Evolutionary conservation across 2,797 vertebrate species (phyloP).

Genomic region (Acanthurus leucopareius): DNA sequence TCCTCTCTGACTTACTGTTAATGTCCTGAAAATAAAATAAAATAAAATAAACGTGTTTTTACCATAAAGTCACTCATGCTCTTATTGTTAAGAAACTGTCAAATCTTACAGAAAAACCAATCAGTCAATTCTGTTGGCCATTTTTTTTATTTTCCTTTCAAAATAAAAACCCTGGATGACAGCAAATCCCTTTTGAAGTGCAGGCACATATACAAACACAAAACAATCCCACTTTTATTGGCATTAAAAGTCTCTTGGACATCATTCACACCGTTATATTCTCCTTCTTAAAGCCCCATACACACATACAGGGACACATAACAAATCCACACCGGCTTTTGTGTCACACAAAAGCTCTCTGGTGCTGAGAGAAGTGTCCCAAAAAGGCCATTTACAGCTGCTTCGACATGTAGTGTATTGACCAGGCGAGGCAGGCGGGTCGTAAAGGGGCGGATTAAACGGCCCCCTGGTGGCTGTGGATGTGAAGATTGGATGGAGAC

Average conservation of each 20-base stretch:
- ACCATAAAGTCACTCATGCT: not conserved
- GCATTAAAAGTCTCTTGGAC: slow-evolving; percentile 16
- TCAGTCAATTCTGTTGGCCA: no score
- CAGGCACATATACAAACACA: not conserved
- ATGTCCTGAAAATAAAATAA: not conserved
- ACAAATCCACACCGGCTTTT: slow-evolving; percentile 12
- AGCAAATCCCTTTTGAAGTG: not conserved
- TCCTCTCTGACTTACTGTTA: not conserved
- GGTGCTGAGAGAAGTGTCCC: slow-evolving; percentile 31
- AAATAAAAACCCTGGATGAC: slow-evolving; percentile 13
- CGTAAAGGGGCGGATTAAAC: slow-evolving; percentile 56
- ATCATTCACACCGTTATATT: not conserved
- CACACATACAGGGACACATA: not conserved
- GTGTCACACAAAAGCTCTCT: slow-evolving; percentile 34
- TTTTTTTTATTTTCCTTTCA: not conserved
- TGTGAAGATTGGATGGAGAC: slow-evolving; percentile 15
- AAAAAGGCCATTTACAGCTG: slow-evolving; percentile 62
- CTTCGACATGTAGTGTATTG: slow-evolving; percentile 38
- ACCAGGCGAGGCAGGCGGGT: slow-evolving; percentile 35
- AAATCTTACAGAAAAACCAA: not conserved
- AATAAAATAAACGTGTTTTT: not conserved
- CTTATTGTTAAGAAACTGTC: not conserved
- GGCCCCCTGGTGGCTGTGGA: slow-evolving; percentile 32
- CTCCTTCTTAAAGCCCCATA: not conserved
- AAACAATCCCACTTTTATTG: not conserved